Conservation (phyloP, 2,113 vertebrate species). For the Arizona elegans region DNA sequence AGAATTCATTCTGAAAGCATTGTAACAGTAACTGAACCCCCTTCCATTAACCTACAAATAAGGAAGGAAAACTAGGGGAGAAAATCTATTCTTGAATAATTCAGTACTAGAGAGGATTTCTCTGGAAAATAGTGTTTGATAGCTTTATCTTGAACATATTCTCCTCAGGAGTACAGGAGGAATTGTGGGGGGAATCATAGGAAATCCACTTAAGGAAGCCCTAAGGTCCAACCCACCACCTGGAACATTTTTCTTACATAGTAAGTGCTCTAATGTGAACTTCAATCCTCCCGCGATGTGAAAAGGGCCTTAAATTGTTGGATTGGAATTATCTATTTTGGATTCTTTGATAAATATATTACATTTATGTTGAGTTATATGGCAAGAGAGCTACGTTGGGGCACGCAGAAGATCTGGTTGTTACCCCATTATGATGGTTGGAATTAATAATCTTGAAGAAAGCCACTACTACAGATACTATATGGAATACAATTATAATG, state of each 20-base stretch:
- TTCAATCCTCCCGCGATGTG: not conserved
- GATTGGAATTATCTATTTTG: no score
- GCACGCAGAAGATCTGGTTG: no score
- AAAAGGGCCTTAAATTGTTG: no score
- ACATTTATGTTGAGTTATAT: no score
- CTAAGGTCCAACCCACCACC: not conserved
- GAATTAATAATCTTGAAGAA: no score
- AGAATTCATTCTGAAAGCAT: not conserved
- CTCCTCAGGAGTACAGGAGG: not conserved
- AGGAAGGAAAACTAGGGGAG: not conserved
- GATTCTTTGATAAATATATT: no score
- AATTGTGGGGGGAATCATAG: not conserved
- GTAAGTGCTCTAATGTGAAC: not conserved
- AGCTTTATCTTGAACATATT: not conserved
- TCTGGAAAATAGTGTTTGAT: not conserved
- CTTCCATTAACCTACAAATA: not conserved
- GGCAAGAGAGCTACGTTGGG: no score
- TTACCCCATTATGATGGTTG: no score
- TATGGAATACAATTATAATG: no score
- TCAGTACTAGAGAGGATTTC: not conserved
- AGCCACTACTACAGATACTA: no score
- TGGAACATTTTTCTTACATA: not conserved
- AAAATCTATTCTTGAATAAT: not conserved
- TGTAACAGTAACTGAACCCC: not conserved
- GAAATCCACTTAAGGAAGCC: not conserved